phyloP scores from a whole-genome alignment of 2,888 invertebrate genomes.

The Lordiphosa andalusiaca region DNA sequence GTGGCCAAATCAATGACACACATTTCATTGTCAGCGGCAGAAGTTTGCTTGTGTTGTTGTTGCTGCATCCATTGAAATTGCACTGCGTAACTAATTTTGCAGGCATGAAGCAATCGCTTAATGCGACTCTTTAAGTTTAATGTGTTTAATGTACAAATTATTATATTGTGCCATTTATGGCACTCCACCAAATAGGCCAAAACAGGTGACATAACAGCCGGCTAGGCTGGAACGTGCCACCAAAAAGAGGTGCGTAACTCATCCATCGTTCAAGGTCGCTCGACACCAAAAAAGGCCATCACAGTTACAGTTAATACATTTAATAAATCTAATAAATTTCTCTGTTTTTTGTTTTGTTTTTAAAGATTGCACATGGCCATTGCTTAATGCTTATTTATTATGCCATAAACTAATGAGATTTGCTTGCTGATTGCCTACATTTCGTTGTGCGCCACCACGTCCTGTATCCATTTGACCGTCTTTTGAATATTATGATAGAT shows the following conservation, averaged over 20 bases:
- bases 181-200: constrained; percentile 56
- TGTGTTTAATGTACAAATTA: constrained; percentile 72
- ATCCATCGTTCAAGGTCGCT: constrained; percentile 55
- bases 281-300: constrained; percentile 15
- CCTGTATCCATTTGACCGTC: constrained; percentile 86
- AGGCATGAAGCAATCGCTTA: constrained; percentile 21
- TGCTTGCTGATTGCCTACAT: constrained; percentile 41
- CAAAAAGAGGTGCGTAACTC: background rate
- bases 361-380: constrained; percentile 62
- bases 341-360: too few species aligned
- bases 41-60: background rate
- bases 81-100: constrained; percentile 43
- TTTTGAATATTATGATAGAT: constrained; percentile 91
- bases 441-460: constrained; percentile 80
- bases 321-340: constrained; percentile 62
- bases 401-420: constrained; percentile 68
- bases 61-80: constrained; percentile 18
- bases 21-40: constrained; percentile 29
- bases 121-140: constrained; percentile 32
- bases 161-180: constrained; percentile 71
- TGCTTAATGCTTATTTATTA: constrained; percentile 49
- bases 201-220: constrained; percentile 43
- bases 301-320: constrained; percentile 49
- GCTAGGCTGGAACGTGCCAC: constrained; percentile 9
- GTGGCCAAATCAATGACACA: constrained; percentile 27